phyloP scores from a whole-genome alignment of 2,113 vertebrate genomes.

The Irena cyanogastra region DNA sequence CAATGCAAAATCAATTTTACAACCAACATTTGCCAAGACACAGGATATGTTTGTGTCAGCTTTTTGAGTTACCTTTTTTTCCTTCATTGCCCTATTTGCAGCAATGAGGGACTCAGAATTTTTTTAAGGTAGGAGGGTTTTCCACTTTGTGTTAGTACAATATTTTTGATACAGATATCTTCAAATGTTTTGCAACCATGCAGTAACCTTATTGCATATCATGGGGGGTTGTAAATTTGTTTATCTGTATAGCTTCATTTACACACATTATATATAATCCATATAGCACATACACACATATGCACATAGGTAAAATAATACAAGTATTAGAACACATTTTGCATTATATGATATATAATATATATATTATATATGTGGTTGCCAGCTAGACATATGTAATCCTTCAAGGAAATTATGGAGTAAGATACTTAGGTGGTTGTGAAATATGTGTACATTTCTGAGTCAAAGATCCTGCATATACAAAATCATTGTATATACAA shows the following conservation, averaged over 20 bases:
- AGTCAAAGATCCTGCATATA: not conserved
- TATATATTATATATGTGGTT: no score
- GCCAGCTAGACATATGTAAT: not conserved
- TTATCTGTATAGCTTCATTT: not conserved
- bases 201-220: not conserved
- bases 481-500: not conserved
- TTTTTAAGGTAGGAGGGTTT: not conserved
- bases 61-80: not conserved
- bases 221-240: not conserved
- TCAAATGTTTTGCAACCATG: not conserved
- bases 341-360: not conserved
- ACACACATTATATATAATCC: not conserved
- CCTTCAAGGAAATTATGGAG: not conserved
- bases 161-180: not conserved
- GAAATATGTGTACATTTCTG: not conserved
- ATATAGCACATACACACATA: not conserved
- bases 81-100: not conserved
- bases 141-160: not conserved
- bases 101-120: not conserved
- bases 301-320: not conserved
- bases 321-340: not conserved
- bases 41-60: not conserved
- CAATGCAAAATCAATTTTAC: constrained; percentile 29
- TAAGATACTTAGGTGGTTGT: not conserved
- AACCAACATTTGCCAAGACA: not conserved